phyloP scores from a whole-genome alignment of 2,113 vertebrate species.

The Mugil cephalus region DNA sequence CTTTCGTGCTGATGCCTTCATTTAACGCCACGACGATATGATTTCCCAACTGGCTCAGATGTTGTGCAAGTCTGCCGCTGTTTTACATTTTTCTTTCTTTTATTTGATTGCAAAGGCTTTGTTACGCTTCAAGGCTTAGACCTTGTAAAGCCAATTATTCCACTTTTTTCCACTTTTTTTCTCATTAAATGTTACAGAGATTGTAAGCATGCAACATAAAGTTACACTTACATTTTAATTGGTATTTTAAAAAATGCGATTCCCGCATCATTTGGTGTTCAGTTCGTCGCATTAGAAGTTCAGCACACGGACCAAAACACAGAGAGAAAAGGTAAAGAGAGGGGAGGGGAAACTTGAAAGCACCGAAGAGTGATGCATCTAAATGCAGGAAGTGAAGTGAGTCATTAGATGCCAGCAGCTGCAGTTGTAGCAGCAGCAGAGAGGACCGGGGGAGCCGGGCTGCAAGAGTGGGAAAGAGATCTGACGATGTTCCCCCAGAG shows the following conservation, averaged over 20 bases:
- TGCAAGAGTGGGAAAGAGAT: not conserved
- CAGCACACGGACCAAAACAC: not conserved
- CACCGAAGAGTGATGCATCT: not conserved
- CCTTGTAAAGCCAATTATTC: not conserved
- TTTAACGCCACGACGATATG: slow-evolving; percentile 14
- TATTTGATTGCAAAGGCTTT: slow-evolving; percentile 2
- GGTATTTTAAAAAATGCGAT: no score
- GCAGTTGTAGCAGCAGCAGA: not conserved
- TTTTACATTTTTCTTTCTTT: slow-evolving; percentile 9
- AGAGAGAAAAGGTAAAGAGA: not conserved
- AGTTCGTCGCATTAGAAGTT: not conserved
- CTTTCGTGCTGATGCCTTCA: not conserved
- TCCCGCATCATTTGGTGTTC: no score
- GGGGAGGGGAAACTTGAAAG: slow-evolving; percentile 4
- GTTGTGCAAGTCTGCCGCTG: slow-evolving; percentile 5
- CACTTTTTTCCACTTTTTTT: not conserved
- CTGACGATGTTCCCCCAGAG: not conserved
- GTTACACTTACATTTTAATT: not conserved
- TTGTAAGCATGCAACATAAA: no score
- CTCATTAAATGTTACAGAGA: no score
- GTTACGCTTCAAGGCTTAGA: not conserved
- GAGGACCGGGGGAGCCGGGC: not conserved
- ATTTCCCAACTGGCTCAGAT: slow-evolving; percentile 20
- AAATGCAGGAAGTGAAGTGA: slow-evolving; percentile 4
- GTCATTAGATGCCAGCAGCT: slow-evolving; percentile 2